These are phyloP conservation scores for Bombus impatiens DNA, from an alignment of 1,140 invertebrate genomes.

Conservation along the genomic window DNA sequence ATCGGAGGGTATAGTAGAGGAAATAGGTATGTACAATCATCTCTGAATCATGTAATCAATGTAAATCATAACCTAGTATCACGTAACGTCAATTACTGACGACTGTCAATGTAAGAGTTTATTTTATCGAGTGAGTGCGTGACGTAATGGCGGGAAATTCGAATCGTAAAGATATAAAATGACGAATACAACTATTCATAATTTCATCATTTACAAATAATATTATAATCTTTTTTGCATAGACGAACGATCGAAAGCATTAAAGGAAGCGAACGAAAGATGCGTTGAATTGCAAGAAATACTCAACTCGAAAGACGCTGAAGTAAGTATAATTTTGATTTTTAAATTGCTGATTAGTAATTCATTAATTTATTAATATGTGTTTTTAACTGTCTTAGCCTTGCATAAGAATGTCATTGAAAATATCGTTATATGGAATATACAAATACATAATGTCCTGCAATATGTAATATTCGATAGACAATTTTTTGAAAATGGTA, in stretches of 20 bases:
- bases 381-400: neutral
- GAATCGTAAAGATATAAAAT: neutral
- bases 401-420: neutral
- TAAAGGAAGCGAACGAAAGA: slow-evolving; percentile 82
- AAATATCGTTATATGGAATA: neutral
- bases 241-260: slow-evolving; percentile 77
- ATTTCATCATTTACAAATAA: neutral
- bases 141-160: slow-evolving; percentile 52
- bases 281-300: slow-evolving; percentile 84
- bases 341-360: neutral
- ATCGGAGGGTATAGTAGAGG: slow-evolving; percentile 84
- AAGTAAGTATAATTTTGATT: slow-evolving; percentile 81
- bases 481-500: neutral
- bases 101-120: slow-evolving; percentile 79
- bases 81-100: slow-evolving; percentile 63
- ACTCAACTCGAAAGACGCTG: slow-evolving; percentile 85
- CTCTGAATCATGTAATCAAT: neutral
- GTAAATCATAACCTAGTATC: neutral
- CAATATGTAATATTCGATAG: too few relatives aligned
- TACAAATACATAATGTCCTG: too few relatives aligned
- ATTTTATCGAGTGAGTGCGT: slow-evolving; percentile 70
- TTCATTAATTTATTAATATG: slow-evolving; percentile 3
- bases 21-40: slow-evolving; percentile 79
- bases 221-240: slow-evolving; percentile 9
- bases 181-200: neutral